phyloP scores from a whole-genome alignment of 2,113 vertebrate species.

The Hyperopisus bebe region DNA sequence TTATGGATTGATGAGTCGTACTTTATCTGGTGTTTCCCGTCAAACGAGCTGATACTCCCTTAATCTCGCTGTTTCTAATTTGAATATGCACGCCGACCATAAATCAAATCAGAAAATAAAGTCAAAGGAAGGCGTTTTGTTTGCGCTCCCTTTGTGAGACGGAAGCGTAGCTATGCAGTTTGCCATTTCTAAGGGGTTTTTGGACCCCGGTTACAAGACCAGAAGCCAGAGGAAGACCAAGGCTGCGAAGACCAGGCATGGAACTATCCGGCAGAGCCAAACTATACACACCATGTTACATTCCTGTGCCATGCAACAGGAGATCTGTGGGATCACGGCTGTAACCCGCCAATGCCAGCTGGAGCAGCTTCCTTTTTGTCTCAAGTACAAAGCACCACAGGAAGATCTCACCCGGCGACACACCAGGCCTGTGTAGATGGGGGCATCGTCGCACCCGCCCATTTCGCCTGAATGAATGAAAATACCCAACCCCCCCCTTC shows the following conservation, averaged over 20 bases:
- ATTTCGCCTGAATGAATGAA: not conserved
- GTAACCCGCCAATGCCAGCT: not conserved
- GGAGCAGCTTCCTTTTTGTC: not conserved
- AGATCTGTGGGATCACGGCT: not conserved
- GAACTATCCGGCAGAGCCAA: conserved; percentile 48
- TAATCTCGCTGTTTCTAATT: not conserved
- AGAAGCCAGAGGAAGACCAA: conserved; percentile 35
- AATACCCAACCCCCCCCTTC: not conserved
- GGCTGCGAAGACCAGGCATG: conserved; percentile 41
- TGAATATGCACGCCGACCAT: not conserved
- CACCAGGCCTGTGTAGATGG: not conserved
- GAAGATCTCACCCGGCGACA: not conserved
- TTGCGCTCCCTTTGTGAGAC: not conserved
- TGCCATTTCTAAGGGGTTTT: conserved; percentile 36
- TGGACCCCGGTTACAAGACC: conserved; percentile 25
- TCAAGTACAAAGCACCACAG: not conserved
- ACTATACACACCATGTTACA: not conserved
- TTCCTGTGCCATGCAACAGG: not conserved
- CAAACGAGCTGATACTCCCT: not conserved
- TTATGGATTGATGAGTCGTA: not conserved
- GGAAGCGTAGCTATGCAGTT: conserved; percentile 32
- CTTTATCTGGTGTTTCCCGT: not conserved
- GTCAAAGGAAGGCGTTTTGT: not conserved
- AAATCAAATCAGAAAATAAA: not conserved
- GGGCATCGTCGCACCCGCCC: not conserved